Conservation (phyloP, 2,113 vertebrate species). For the Cheilinus undulatus region DNA sequence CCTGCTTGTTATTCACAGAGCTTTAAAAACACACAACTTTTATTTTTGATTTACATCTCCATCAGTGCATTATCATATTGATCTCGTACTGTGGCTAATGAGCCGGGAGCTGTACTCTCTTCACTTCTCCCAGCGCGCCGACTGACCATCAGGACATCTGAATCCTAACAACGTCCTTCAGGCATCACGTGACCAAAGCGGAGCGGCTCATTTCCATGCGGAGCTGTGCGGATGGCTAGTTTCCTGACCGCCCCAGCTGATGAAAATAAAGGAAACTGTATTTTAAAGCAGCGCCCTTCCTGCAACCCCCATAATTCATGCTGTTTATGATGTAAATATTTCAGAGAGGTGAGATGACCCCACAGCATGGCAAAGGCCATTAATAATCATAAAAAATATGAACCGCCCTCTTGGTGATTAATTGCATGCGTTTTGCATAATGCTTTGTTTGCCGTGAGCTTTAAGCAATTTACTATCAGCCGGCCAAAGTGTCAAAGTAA, state of each 20-base stretch:
- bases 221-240: slow-evolving; percentile 47
- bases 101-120: slow-evolving; percentile 49
- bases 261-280: slow-evolving; percentile 65
- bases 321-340: slow-evolving; percentile 83
- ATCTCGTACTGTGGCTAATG: slow-evolving; percentile 58
- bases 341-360: slow-evolving; percentile 77
- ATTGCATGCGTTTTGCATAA: slow-evolving; percentile 77
- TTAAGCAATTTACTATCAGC: slow-evolving; percentile 68
- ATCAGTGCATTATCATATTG: slow-evolving; percentile 43
- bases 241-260: slow-evolving; percentile 52
- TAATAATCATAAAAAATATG: slow-evolving; percentile 81
- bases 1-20: slow-evolving; percentile 18
- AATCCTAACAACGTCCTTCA: slow-evolving; percentile 69
- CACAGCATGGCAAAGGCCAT: slow-evolving; percentile 73
- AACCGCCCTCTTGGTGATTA: slow-evolving; percentile 71
- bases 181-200: slow-evolving; percentile 27
- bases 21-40: background rate
- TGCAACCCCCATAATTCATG: slow-evolving; percentile 74
- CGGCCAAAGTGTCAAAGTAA: slow-evolving; percentile 62
- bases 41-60: slow-evolving; percentile 29
- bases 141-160: slow-evolving; percentile 45
- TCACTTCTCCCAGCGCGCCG: slow-evolving; percentile 19
- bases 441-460: slow-evolving; percentile 76
- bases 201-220: slow-evolving; percentile 58
- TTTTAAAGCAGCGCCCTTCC: slow-evolving; percentile 66